Evolutionary conservation across 2,888 invertebrate species (phyloP).

Genomic region (Caenorhabditis becei): DNA sequence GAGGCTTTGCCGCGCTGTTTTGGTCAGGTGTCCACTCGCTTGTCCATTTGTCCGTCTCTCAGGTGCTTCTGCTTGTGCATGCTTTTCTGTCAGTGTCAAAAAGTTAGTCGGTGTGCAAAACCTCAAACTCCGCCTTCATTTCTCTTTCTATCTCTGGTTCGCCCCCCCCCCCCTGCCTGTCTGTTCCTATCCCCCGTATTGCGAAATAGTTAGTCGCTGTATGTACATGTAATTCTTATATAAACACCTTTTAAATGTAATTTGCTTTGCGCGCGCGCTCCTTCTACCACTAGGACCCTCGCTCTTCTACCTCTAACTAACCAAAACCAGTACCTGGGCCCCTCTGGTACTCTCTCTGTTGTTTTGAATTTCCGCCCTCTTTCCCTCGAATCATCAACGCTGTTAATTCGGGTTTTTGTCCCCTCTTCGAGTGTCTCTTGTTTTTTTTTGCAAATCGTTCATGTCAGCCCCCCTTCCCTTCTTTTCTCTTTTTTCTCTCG

Average conservation of each 20-base stretch:
- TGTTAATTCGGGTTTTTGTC: constrained; percentile 32
- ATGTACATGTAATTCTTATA: constrained; percentile 58
- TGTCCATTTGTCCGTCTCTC: constrained; percentile 40
- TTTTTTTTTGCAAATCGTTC: constrained; percentile 7
- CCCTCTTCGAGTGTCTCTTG: constrained; percentile 4
- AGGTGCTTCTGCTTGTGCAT: constrained; percentile 40
- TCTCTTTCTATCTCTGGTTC: constrained; percentile 32
- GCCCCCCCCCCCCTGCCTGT: constrained; percentile 24
- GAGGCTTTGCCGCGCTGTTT: constrained; percentile 10
- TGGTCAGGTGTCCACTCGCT: neutral
- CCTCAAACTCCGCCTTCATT: constrained; percentile 14
- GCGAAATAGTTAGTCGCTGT: constrained; percentile 56
- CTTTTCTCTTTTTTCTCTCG: neutral
- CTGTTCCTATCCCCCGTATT: constrained; percentile 30
- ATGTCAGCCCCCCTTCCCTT: neutral
- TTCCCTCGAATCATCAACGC: constrained; percentile 11
- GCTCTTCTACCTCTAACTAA: constrained; percentile 14
- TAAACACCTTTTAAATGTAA: constrained; percentile 51
- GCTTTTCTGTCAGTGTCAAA: constrained; percentile 45
- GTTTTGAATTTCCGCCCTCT: constrained; percentile 21
- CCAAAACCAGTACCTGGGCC: constrained; percentile 49
- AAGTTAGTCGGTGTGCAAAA: constrained; percentile 43
- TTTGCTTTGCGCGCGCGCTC: constrained; percentile 53
- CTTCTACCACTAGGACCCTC: constrained; percentile 11
- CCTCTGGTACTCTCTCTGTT: neutral